Evolutionary conservation across 2,113 vertebrate genomes (phyloP).

Genomic region (Lepus europaeus): DNA sequence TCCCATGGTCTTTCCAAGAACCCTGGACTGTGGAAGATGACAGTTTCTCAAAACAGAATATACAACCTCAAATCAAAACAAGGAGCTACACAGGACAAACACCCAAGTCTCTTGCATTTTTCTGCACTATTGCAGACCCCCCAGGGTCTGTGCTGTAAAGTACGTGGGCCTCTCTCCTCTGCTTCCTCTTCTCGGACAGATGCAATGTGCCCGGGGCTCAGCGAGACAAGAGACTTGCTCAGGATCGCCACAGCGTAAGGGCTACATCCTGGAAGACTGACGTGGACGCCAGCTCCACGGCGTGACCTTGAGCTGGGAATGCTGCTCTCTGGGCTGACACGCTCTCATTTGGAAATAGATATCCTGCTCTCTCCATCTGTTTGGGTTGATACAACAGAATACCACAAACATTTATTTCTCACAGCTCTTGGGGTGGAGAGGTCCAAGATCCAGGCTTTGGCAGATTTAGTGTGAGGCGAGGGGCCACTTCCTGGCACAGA

Average conservation of each 20-base stretch:
- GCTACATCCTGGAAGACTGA: not conserved
- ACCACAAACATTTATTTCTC: not conserved
- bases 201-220: not conserved
- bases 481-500: not conserved
- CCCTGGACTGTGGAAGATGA: not conserved
- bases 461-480: not conserved
- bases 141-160: not conserved
- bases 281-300: not conserved
- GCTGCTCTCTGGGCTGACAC: not conserved
- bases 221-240: not conserved
- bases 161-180: not conserved
- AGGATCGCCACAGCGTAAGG: not conserved
- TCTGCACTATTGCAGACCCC: not conserved
- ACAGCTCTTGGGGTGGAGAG: not conserved
- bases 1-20: not conserved
- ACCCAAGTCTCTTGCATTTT: not conserved
- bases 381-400: not conserved
- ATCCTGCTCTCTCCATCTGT: not conserved
- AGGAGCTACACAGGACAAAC: not conserved
- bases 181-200: not conserved
- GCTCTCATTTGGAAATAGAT: not conserved
- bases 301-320: not conserved
- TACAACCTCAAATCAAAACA: not conserved
- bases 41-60: not conserved
- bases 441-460: not conserved